Evolutionary conservation across 2,113 vertebrate genomes (phyloP).

Genomic region (Nestor notabilis): DNA sequence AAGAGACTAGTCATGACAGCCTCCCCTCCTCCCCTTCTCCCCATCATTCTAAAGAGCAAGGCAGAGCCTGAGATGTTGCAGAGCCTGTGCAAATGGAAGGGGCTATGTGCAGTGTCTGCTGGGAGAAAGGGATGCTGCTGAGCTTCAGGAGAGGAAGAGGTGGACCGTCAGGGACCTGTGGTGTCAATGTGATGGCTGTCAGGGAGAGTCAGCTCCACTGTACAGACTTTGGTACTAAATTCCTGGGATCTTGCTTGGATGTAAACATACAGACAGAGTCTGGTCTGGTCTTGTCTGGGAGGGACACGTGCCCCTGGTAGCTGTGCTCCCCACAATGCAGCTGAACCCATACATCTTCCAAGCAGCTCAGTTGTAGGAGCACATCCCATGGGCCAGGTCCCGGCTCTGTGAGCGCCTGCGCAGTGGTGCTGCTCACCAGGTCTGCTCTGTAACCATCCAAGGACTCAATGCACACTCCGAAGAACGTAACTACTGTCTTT

Average conservation of each 20-base stretch:
- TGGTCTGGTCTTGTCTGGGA: background rate
- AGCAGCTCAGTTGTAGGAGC: background rate
- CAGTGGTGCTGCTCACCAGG: accelerated
- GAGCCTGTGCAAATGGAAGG: accelerated
- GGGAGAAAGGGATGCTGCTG: background rate
- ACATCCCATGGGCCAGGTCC: accelerated
- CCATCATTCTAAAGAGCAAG: background rate
- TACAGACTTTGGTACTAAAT: background rate
- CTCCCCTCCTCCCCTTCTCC: background rate
- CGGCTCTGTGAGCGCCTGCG: background rate
- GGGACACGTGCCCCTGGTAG: accelerated
- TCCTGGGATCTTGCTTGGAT: background rate
- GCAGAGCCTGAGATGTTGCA: background rate
- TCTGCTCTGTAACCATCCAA: background rate
- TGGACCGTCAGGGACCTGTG: accelerated
- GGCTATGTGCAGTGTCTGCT: background rate
- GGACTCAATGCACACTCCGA: background rate
- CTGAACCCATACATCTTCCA: no score
- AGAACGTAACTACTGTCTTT: background rate
- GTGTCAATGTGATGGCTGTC: accelerated
- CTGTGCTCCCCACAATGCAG: accelerated
- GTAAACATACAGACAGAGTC: background rate
- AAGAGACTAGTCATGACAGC: background rate
- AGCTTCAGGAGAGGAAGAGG: background rate
- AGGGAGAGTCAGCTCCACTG: background rate